phyloP scores from a whole-genome alignment of 1,140 invertebrate genomes.

The Gryllus bimaculatus region DNA sequence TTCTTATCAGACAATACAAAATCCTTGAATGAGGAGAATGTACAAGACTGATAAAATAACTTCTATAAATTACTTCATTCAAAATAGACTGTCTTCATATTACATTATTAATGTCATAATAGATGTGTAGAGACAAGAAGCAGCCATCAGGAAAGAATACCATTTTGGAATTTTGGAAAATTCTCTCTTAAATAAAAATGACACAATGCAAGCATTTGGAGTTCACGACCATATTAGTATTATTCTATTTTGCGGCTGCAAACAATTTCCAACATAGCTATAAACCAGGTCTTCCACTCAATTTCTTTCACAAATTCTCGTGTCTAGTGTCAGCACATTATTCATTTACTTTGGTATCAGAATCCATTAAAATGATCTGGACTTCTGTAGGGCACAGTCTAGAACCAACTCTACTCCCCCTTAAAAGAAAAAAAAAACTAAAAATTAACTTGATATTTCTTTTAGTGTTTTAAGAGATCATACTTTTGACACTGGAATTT shows the following conservation, averaged over 20 bases:
- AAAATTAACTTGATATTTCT: not conserved
- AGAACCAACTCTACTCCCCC: not conserved
- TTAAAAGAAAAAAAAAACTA: not conserved
- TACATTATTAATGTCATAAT: not conserved
- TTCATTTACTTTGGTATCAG: not conserved
- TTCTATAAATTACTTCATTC: not conserved
- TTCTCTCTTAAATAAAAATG: no score
- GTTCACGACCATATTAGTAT: no score
- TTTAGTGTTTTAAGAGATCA: not conserved
- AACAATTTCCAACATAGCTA: not conserved
- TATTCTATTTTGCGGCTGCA: not conserved
- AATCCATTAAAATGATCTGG: not conserved
- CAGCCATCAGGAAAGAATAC: not conserved
- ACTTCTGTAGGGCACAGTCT: not conserved
- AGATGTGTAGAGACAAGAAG: not conserved
- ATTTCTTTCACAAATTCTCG: not conserved
- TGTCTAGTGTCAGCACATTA: not conserved
- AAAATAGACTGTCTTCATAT: not conserved
- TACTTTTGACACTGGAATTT: not conserved
- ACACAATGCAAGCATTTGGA: no score
- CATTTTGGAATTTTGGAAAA: no score
- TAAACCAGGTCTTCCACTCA: not conserved
- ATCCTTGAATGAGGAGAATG: not conserved
- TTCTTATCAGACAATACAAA: not conserved
- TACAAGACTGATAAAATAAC: not conserved